Evolutionary conservation across 92 coral and sea anemone species (phyloP), one percentile per base, ranked within the genome.

Genomic region (Muricea muricata): DNA sequence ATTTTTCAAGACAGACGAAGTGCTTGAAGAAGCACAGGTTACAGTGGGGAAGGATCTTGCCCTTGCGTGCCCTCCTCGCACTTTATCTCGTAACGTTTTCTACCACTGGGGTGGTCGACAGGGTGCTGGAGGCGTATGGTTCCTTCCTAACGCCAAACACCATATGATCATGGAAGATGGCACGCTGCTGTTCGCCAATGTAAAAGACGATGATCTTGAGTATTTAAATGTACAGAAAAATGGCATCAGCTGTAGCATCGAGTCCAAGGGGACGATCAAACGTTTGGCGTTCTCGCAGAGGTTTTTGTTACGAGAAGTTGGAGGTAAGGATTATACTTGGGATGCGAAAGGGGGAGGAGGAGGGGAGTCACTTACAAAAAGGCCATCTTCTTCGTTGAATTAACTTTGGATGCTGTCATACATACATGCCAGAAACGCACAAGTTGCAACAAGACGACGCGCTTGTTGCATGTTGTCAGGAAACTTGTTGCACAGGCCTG

Each of bases 81-180:
- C 70, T 10, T 35, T 55, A 1, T 78, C 83, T 33, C 68, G 54
- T 7, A 78, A 78, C 71, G 71, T 78, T n/a, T 78, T 28, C 55
- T 78, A 78, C 67, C 83, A 78, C 55, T 78, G 83, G 83, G 83
- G 83, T 0, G 83, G 83, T 6, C 68, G 71, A 21, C 48, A 68
- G 34, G 83, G 70, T 1, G 32, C 31, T 4, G 24, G 33, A 4
- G 83, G 83, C 10, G 83, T 31, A 24, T 78, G 83, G 83, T 78
- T 78, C 34, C 39, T 78, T 12, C 71, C 83, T 0, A 25, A 17
- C 1, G 47, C 40, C 21, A 20, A 78, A 37, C 83, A 78, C 35
- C 58, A 78, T 23, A 57, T 78, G 83, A 78, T 78, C n/a, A 78
- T 78, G 83, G 28, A 78, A 10, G 71, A 78, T 21, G 83, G 61